Evolutionary conservation across 2,888 invertebrate species (phyloP).

Genomic region (Liposcelis brunnea): DNA sequence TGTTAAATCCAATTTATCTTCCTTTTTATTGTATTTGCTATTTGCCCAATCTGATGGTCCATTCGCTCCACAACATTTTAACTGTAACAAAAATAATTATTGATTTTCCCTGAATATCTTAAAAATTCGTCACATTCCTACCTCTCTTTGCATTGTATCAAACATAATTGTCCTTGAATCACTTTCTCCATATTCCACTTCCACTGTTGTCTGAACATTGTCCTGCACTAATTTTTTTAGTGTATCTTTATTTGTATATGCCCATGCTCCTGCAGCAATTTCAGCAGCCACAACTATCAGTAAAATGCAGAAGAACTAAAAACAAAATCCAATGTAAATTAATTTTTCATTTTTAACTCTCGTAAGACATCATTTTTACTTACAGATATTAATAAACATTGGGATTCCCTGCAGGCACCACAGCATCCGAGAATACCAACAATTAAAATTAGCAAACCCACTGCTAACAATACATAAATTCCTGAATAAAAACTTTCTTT

Average conservation of each 20-base stretch:
- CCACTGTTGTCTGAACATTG: constrained; percentile 43
- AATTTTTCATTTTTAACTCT: background rate
- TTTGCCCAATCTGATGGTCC: constrained; percentile 54
- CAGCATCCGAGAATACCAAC: constrained; percentile 70
- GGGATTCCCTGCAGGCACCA: constrained; percentile 61
- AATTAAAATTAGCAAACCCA: constrained; percentile 52
- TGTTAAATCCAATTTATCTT: constrained; percentile 30
- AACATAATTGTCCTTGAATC: constrained; percentile 40
- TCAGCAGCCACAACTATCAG: constrained; percentile 61
- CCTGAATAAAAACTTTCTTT: constrained; percentile 45
- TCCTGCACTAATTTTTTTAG: constrained; percentile 44
- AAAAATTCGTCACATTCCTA: constrained; percentile 24
- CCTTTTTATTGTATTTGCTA: constrained; percentile 36
- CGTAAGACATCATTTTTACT: constrained; percentile 22
- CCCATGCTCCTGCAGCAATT: constrained; percentile 60
- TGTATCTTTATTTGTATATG: constrained; percentile 49
- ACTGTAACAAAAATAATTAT: constrained; percentile 21
- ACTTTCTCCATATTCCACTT: constrained; percentile 39
- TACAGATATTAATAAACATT: constrained; percentile 58
- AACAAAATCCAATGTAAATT: constrained; percentile 16
- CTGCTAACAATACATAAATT: constrained; percentile 51
- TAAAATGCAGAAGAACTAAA: constrained; percentile 59
- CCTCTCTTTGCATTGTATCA: constrained; percentile 46
- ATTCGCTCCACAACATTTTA: constrained; percentile 63
- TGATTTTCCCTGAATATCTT: no score